phyloP scores from a whole-genome alignment of 2,797 vertebrate species.

The Acrossocheilus wenchowensis region DNA sequence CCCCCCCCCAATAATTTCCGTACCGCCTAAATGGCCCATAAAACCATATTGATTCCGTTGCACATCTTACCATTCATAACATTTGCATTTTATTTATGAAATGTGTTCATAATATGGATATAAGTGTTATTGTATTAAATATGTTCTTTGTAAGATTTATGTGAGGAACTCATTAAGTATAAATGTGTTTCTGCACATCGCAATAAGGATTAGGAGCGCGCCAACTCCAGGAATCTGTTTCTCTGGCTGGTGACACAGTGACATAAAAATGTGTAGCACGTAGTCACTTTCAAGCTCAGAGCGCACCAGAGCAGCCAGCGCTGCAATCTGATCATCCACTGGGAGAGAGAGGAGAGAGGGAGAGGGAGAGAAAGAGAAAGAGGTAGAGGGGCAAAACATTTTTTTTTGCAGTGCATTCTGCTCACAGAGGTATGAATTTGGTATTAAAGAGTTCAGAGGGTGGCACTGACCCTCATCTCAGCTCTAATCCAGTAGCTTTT shows the following conservation, averaged over 20 bases:
- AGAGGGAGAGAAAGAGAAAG: background rate
- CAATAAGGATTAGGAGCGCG: background rate
- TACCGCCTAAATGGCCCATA: background rate
- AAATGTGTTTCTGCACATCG: slow-evolving; percentile 30
- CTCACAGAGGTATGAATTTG: slow-evolving; percentile 16
- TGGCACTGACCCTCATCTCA: slow-evolving; percentile 15
- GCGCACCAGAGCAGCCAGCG: slow-evolving; percentile 39
- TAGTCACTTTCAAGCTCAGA: slow-evolving; percentile 36
- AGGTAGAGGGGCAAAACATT: background rate
- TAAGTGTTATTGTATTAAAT: background rate
- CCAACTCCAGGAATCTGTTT: slow-evolving; percentile 35
- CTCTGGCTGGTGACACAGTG: slow-evolving; percentile 47
- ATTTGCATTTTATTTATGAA: background rate
- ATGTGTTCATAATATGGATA: background rate
- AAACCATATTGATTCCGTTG: background rate
- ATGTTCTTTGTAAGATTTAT: background rate
- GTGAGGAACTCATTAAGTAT: background rate
- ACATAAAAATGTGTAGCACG: slow-evolving; percentile 53
- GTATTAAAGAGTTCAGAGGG: slow-evolving; percentile 12
- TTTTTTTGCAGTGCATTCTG: background rate
- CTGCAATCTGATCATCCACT: slow-evolving; percentile 48
- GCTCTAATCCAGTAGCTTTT: background rate
- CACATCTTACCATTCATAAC: background rate
- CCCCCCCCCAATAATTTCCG: background rate
- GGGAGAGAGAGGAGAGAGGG: slow-evolving; percentile 7